Base-by-base conservation (phyloP, 2,888 invertebrate species). In the Gryllus longicercus region DNA sequence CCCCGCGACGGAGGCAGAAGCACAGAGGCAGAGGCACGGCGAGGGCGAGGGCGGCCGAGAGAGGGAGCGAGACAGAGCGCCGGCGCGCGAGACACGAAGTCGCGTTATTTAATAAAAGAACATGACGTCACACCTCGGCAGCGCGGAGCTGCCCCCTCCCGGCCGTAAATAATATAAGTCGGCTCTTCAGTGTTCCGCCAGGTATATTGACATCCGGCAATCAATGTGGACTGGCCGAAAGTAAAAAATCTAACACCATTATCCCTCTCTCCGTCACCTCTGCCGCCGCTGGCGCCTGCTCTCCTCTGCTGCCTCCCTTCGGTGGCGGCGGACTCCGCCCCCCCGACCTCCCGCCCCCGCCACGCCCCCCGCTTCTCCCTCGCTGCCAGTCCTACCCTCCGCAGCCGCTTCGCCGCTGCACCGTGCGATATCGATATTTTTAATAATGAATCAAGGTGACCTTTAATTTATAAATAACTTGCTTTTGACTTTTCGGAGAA, bases 381-480 rank as follows among this genome's bases (percentile, higher is more conserved):
- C 16, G 63, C 63, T 63, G 63, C 63, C n/a, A n/a, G 16, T 10
- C 16, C 38, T 38, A 38, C 38, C 38, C 38, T 38, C 38, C 38
- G 38, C 38, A 38, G 38, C 38, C 38, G 38, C 38, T 38, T 38
- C 38, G 76, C 76, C 76, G 38, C 77, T 50, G 77, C 77, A 50
- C 38, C 75, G 78, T 77, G 78, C 79, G 80, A 81, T 82, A 82
- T 82, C 80, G 82, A 81, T 79, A 78, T 79, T 78, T 79, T 82
- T 80, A 82, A 80, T 82, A 81, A 82, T 81, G 79, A 77, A 82
- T 80, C 49, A 77, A 80, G 80, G 80, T 81, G 81, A 81, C 81
- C 81, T 81, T 81, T 81, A 81, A 82, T 82, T 82, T 82, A 82
- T 82, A 82, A 82, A 82, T 82, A 82, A 82, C 78, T 82, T 81